phyloP scores from a whole-genome alignment of 2,113 vertebrate genomes.

The Oreochromis aureus region DNA sequence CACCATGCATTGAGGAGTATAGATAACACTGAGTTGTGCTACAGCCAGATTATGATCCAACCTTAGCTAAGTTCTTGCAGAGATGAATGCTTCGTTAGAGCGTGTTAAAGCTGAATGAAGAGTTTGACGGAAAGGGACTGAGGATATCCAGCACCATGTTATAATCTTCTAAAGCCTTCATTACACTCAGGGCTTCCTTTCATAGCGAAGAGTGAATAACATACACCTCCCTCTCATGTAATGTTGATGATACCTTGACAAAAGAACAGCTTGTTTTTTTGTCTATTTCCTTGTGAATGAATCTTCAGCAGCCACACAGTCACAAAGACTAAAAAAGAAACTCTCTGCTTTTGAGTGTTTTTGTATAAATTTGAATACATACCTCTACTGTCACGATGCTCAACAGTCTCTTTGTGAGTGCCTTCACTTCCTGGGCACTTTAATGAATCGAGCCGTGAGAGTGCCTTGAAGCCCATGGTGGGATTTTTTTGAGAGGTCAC shows the following conservation, averaged over 20 bases:
- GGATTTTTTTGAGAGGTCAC: conserved; percentile 18
- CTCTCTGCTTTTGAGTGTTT: conserved; percentile 19
- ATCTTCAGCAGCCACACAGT: not conserved
- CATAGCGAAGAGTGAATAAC: not conserved
- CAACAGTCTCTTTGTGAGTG: conserved; percentile 38
- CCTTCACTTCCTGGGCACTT: not conserved
- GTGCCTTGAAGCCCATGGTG: conserved; percentile 1
- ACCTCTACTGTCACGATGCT: conserved; percentile 23
- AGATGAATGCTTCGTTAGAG: not conserved
- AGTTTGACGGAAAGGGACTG: not conserved
- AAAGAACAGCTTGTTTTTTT: conserved; percentile 36
- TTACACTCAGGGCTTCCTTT: not conserved
- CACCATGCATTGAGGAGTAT: not conserved
- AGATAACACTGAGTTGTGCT: not conserved
- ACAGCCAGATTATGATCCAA: not conserved
- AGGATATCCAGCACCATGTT: not conserved
- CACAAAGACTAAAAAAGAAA: not conserved
- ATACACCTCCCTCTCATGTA: not conserved
- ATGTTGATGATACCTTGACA: not conserved
- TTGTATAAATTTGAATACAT: conserved; percentile 49
- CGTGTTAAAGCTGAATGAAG: not conserved
- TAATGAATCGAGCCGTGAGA: conserved; percentile 41
- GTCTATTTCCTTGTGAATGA: conserved; percentile 16
- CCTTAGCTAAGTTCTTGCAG: not conserved
- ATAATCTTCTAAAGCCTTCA: not conserved